Base-by-base conservation (phyloP, 2,888 invertebrate genomes). In the Agrochola macilenta region DNA sequence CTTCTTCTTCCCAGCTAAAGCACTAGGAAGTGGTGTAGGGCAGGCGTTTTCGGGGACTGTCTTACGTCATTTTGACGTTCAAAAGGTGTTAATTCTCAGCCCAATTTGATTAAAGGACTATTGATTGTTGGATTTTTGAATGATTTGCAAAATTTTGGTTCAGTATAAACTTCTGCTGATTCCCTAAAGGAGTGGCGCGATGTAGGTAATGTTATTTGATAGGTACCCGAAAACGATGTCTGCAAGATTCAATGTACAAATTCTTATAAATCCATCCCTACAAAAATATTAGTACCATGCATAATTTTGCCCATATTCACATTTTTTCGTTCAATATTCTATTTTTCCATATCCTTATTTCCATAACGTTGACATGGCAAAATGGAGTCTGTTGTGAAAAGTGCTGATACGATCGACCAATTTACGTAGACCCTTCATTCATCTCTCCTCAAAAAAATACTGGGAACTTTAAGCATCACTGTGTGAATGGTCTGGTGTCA, bases 331-430 rank as follows among this genome's bases (percentile, higher is more conserved):
- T 66, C 69, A 72, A 71, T 68, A 65, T 69, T 73, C 69, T 35
- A 72, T 83, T 73, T 78, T 58, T 39, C 66, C 57, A 77, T 81
- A 72, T 57, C 77, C 76, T 65, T 76, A 87, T 87, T 82, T 72
- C 64, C 85, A 88, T 84, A 88, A 74, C 63, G 78, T 57, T 76
- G 77, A 80, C 79, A 61, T n/a, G 39, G 57, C 79, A 74, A 79
- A 87, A 82, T 61, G 57, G 43, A 60, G 39, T 76, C 43, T 77
- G 54, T 77, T 65, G 58, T 65, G 66, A 74, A 85, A 86, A 78
- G 39, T 72, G 84, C 68, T 82, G 72, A 65, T 8, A 14, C 26
- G 20, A 64, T 0, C 54, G 52, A 46, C 84, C 63, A 83, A 26
- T 64, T 52, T 43, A 14, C 8, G 8, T 2, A 66, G 87, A 86